These are phyloP conservation scores for Psittacara wagleri DNA, from an alignment of 2,113 vertebrate species.

Conservation along the genomic window DNA sequence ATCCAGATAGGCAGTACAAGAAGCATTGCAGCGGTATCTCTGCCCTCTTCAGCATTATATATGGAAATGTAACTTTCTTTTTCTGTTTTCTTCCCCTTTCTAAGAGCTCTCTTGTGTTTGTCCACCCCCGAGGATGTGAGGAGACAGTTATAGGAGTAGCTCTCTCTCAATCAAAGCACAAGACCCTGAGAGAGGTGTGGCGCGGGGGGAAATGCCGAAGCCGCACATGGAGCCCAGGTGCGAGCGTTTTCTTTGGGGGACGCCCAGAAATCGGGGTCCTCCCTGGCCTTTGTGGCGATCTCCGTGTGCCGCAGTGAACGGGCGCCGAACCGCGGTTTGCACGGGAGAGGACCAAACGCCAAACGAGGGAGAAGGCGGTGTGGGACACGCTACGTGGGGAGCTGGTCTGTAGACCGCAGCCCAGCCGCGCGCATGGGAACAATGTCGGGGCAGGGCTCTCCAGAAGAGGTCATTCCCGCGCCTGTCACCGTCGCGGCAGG, in stretches of 20 bases:
- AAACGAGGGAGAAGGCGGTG: neutral
- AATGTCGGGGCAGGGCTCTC: neutral
- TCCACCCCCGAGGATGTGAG: neutral
- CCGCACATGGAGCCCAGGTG: neutral
- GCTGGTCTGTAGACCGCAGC: fast-evolving
- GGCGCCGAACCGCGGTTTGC: fast-evolving
- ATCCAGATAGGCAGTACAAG: neutral
- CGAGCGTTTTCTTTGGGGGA: neutral
- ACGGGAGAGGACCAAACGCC: neutral
- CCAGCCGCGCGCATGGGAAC: neutral
- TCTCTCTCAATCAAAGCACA: neutral
- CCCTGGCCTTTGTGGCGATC: neutral
- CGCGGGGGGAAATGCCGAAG: neutral
- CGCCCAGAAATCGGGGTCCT: neutral
- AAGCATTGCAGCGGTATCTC: neutral
- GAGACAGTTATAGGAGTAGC: neutral
- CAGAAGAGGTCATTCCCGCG: neutral
- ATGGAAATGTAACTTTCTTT: neutral
- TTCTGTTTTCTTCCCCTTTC: neutral
- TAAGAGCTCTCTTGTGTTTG: neutral
- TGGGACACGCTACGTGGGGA: neutral
- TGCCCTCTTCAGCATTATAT: neutral
- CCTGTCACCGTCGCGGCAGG: neutral
- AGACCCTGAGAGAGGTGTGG: neutral
- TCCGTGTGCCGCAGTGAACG: neutral